phyloP scores from a whole-genome alignment of 2,797 vertebrate species.

The Pseudopleuronectes americanus region DNA sequence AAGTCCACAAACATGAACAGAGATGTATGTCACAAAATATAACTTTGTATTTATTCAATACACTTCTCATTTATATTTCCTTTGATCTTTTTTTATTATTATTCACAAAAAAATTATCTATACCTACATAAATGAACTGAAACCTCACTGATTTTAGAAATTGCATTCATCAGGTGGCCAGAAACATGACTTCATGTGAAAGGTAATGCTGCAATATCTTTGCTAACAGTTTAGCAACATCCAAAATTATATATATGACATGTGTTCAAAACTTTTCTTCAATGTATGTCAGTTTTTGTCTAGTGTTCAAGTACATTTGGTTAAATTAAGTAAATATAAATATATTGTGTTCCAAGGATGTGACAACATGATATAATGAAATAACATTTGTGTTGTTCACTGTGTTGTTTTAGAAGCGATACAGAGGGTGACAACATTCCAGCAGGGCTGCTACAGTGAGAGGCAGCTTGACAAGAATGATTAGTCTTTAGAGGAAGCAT shows the following conservation, averaged over 20 bases:
- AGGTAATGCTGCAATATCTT: not conserved
- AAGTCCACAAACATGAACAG: too few relatives aligned
- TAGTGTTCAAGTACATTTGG: too few relatives aligned
- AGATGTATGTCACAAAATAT: too few relatives aligned
- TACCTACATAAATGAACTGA: too few relatives aligned
- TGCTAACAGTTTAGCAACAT: not conserved
- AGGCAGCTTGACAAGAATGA: not conserved
- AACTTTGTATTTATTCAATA: too few relatives aligned
- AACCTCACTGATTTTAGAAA: not conserved
- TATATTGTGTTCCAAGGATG: not conserved
- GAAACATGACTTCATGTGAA: not conserved
- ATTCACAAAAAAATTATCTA: too few relatives aligned
- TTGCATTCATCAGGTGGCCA: not conserved
- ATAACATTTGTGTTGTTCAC: not conserved
- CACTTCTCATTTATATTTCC: too few relatives aligned
- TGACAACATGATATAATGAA: not conserved
- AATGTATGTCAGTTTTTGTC: too few relatives aligned
- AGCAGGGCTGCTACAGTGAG: not conserved
- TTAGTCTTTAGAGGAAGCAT: too few relatives aligned
- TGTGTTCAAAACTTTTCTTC: not conserved
- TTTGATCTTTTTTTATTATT: too few relatives aligned
- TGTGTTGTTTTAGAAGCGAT: slow-evolving; percentile 2
- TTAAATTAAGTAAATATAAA: too few relatives aligned
- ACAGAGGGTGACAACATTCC: not conserved
- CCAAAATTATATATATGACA: not conserved